Conservation (phyloP, 2,113 vertebrate genomes). For the Myotis lucifugus region DNA sequence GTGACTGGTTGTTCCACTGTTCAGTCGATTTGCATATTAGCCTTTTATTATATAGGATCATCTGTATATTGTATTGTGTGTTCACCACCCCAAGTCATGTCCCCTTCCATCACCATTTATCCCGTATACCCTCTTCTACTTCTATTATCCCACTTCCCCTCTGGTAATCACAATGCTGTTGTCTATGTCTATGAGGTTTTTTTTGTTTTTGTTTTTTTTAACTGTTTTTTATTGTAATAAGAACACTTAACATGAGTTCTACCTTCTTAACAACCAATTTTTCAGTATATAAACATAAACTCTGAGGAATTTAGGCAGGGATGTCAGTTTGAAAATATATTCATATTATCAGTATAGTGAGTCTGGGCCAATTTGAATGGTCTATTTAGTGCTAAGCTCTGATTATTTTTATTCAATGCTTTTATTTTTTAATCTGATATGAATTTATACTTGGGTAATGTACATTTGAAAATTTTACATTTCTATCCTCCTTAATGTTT, state of each 20-base stretch:
- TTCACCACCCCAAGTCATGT: too few species aligned
- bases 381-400: background rate
- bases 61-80: too few species aligned
- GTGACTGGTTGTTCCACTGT: too few species aligned
- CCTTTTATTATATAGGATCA: too few species aligned
- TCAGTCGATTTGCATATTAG: too few species aligned
- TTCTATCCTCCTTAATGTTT: background rate
- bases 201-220: too few species aligned
- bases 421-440: background rate
- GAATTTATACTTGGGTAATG: background rate
- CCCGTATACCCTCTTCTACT: too few species aligned
- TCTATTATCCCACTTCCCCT: too few species aligned
- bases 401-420: background rate
- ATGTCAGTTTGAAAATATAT: background rate
- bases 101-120: too few species aligned
- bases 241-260: background rate
- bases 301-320: background rate
- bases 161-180: too few species aligned
- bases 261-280: background rate
- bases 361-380: background rate
- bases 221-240: background rate
- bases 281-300: background rate
- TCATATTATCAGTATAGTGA: background rate
- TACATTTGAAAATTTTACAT: slow-evolving; percentile 13
- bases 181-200: too few species aligned